phyloP scores from a whole-genome alignment of 2,113 vertebrate genomes.

The Sinocyclocheilus anshuiensis region DNA sequence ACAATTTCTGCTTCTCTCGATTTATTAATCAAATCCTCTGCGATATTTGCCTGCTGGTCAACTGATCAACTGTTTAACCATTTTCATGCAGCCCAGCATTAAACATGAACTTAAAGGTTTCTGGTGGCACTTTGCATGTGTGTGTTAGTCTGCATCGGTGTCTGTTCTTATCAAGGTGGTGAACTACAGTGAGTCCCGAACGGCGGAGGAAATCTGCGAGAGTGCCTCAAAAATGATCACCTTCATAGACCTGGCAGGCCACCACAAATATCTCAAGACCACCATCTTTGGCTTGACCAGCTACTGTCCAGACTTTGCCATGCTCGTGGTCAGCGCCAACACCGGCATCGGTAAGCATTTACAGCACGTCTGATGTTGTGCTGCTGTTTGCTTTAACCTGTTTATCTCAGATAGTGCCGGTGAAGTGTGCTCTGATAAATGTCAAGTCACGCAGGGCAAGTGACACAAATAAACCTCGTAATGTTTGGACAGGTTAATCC shows the following conservation, averaged over 20 bases:
- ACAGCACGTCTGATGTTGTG: background rate
- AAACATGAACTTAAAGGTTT: background rate
- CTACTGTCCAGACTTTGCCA: constrained; percentile 98
- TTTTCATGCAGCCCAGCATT: too few relatives aligned
- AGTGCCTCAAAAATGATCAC: constrained; percentile 99
- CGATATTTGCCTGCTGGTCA: too few relatives aligned
- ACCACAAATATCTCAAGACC: constrained; percentile 98
- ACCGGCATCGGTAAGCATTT: constrained; percentile 89
- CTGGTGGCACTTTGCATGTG: background rate
- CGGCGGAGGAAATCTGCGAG: constrained; percentile 97
- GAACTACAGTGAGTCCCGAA: constrained; percentile 97
- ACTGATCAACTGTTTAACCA: too few relatives aligned
- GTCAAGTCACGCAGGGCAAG: background rate
- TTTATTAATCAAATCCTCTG: too few relatives aligned
- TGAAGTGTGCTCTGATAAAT: background rate
- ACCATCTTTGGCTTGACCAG: constrained; percentile 98
- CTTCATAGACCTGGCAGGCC: constrained; percentile 97
- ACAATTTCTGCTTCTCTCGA: too few relatives aligned
- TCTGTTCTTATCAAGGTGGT: constrained; percentile 80
- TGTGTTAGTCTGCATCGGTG: background rate
- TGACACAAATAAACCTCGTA: background rate
- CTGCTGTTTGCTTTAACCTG: background rate
- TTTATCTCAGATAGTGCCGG: background rate
- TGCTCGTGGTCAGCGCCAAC: constrained; percentile 96
- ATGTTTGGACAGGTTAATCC: background rate